Base-by-base conservation (phyloP, 2,888 invertebrate genomes). In the Idaea dimidiata region DNA sequence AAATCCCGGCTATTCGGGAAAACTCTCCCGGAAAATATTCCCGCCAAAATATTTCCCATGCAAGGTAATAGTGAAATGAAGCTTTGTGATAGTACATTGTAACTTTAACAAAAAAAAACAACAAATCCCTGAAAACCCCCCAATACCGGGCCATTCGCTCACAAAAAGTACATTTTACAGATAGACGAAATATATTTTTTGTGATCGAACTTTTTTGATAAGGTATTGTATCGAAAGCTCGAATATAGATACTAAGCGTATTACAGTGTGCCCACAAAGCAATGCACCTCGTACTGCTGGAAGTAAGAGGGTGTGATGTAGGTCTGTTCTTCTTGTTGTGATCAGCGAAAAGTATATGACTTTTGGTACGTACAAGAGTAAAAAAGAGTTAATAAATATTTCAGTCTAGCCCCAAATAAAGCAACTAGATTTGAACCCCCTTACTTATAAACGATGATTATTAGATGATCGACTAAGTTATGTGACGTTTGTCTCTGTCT, bases 221-320 rank as follows among this genome's bases (percentile, higher is more conserved):
- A 68, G 60, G 69, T 70, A 69, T 77, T 78, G 77, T 75, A 5
- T 24, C 24, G 1, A 69, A 76, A 74, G 66, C 76, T 69, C 69
- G 77, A 72, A 71, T 68, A 73, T n/a, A n/a, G n/a, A n/a, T 72
- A 75, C 73, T 77, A 72, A 76, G 72, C 69, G 74, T 69, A 75
- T 79, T 80, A 82, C 73, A 78, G 78, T 62, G 79, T 79, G 64
- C 71, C 64, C 63, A 61, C 59, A 63, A 62, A 62, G 60, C 61
- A 66, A 62, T 63, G 62, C 62, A 43, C 43, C 43, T 43, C 43
- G 43, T 14, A 14, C 8, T 14, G 43, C 10, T 10, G 43, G 7
- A 3, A 10, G 43, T 14, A 43, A 8, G 43, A 43, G 10, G 10
- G 43, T 7, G 43, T 43, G 43, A 43, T 5, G 24, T n/a, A n/a